These are phyloP conservation scores for Subacronicta megacephala DNA, from an alignment of 2,888 invertebrate genomes.

Conservation along the genomic window DNA sequence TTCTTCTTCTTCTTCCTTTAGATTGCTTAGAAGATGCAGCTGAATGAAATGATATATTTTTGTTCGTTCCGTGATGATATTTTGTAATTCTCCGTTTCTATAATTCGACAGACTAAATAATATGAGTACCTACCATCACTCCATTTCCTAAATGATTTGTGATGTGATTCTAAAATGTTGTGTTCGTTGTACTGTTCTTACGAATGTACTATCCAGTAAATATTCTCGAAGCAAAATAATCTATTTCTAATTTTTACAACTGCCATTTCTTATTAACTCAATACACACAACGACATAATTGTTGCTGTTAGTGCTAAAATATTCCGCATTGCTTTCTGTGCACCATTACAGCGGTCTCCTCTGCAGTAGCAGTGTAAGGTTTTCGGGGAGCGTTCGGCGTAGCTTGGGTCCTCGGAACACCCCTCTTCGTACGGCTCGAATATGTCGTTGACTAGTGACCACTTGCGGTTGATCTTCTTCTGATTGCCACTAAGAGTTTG, in stretches of 20 bases:
- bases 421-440: constrained; percentile 92
- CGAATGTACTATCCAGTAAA: too few relatives aligned
- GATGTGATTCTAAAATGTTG: background rate
- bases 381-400: constrained; percentile 86
- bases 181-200: background rate
- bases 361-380: constrained; percentile 93
- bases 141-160: background rate
- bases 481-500: constrained; percentile 91
- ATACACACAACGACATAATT: constrained; percentile 7
- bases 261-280: constrained; percentile 19
- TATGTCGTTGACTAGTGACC: constrained; percentile 90
- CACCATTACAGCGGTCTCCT: constrained; percentile 92
- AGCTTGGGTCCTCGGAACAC: constrained; percentile 90
- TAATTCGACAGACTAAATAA: too few relatives aligned
- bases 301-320: constrained; percentile 15
- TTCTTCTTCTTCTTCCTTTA: background rate
- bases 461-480: constrained; percentile 86
- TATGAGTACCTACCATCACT: background rate
- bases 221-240: too few relatives aligned
- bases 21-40: background rate
- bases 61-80: background rate
- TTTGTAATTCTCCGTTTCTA: background rate
- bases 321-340: constrained; percentile 11
- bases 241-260: background rate
- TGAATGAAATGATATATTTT: background rate